These are phyloP conservation scores for Unio pictorum DNA, from an alignment of 2,888 invertebrate genomes.

Conservation along the genomic window DNA sequence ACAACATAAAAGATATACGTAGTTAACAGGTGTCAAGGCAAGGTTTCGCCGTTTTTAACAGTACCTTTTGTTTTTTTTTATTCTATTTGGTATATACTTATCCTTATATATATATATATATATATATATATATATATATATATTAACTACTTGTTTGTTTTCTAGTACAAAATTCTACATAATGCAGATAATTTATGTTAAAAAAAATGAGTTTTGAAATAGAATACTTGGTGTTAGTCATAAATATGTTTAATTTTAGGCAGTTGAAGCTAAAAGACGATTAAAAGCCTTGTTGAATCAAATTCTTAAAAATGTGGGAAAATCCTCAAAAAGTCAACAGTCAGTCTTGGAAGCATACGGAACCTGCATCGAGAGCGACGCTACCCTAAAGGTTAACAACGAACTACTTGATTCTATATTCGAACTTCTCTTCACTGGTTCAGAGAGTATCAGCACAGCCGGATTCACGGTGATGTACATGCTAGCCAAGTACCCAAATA, in stretches of 20 bases:
- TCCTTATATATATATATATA: too few relatives aligned
- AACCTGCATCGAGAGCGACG: slow-evolving; percentile 5
- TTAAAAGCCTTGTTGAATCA: slow-evolving; percentile 30
- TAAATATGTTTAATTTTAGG: slow-evolving; percentile 22
- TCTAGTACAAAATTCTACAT: too few relatives aligned
- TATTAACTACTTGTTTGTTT: too few relatives aligned
- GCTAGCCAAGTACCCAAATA: slow-evolving; percentile 42
- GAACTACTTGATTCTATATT: slow-evolving; percentile 40
- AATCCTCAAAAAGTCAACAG: background rate
- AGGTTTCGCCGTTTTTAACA: too few relatives aligned
- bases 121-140: too few relatives aligned
- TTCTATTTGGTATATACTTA: too few relatives aligned
- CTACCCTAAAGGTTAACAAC: slow-evolving; percentile 13
- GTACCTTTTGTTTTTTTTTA: too few relatives aligned
- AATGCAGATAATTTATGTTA: too few relatives aligned
- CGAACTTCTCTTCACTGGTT: slow-evolving; percentile 41
- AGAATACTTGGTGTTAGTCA: too few relatives aligned
- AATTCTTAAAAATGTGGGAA: slow-evolving; percentile 17
- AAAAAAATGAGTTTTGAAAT: too few relatives aligned
- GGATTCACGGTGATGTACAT: slow-evolving; percentile 41
- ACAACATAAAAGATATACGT: too few relatives aligned
- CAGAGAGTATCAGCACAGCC: slow-evolving; percentile 39
- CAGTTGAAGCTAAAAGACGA: slow-evolving; percentile 34
- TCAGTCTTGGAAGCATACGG: slow-evolving; percentile 41
- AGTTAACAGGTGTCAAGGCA: too few relatives aligned